These are phyloP conservation scores for Schizopygopsis pylzovi DNA, from an alignment of 2,797 vertebrate species.

Conservation along the genomic window DNA sequence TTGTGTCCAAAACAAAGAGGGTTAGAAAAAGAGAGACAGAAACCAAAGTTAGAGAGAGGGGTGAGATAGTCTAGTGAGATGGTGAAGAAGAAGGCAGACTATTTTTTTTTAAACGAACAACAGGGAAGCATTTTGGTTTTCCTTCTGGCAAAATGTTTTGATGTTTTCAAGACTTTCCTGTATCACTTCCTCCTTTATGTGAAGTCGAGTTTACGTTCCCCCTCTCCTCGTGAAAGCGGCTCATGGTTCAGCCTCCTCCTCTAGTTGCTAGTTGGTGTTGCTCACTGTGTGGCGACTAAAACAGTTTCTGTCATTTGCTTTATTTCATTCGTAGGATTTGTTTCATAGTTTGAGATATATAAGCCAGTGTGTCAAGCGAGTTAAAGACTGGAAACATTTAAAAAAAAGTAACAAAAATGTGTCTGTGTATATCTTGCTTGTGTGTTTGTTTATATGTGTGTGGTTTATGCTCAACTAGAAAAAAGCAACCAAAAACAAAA, in stretches of 20 bases:
- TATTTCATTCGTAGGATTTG: conserved; percentile 63
- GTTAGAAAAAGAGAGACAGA: conserved; percentile 46
- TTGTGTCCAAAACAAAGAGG: conserved; percentile 58
- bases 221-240: conserved; percentile 57
- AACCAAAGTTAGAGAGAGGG: conserved; percentile 60
- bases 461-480: conserved; percentile 48
- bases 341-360: conserved; percentile 68
- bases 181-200: conserved; percentile 61
- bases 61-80: conserved; percentile 62
- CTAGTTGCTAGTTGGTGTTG: conserved; percentile 48
- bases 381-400: conserved; percentile 63
- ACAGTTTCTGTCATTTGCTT: conserved; percentile 65
- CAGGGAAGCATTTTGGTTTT: conserved; percentile 72
- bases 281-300: conserved; percentile 62
- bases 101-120: conserved; percentile 60
- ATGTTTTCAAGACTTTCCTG: conserved; percentile 61
- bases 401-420: conserved; percentile 62
- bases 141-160: conserved; percentile 69
- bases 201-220: conserved; percentile 58
- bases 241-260: conserved; percentile 59
- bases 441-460: conserved; percentile 43
- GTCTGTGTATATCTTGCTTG: conserved; percentile 42
- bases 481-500: conserved; percentile 44
- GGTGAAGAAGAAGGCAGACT: conserved; percentile 65
- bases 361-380: conserved; percentile 70